These are phyloP conservation scores for Cercopithecus mona DNA, from an alignment of 2,113 vertebrate genomes.

Conservation along the genomic window DNA sequence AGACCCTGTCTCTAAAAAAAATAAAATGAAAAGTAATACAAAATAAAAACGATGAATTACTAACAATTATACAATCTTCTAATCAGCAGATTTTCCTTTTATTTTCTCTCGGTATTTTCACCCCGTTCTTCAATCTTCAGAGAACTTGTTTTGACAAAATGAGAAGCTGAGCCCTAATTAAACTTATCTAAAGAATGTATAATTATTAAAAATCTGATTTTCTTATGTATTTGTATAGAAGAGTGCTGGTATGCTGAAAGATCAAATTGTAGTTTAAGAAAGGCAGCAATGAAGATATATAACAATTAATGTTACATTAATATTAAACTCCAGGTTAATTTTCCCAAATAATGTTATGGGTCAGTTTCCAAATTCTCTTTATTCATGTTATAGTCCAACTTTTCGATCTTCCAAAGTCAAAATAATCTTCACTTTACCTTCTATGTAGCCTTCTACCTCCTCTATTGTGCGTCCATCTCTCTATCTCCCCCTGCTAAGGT, in stretches of 20 bases:
- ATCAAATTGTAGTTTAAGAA: slow-evolving; percentile 22
- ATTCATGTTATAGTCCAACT: slow-evolving; percentile 23
- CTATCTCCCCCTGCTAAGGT: not conserved
- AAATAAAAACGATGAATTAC: slow-evolving; percentile 1
- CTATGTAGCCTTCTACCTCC: not conserved
- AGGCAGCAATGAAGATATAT: slow-evolving; percentile 5
- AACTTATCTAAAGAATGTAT: not conserved
- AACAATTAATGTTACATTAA: not conserved
- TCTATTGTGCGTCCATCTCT: not conserved
- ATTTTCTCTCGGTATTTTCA: slow-evolving; percentile 23
- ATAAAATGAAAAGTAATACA: no score
- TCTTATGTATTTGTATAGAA: slow-evolving; percentile 8
- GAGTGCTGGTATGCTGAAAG: not conserved
- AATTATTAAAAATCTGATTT: slow-evolving; percentile 28
- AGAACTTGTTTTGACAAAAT: slow-evolving; percentile 21
- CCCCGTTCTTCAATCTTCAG: slow-evolving; percentile 16
- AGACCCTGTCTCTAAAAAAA: no score
- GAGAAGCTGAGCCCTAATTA: slow-evolving; percentile 29
- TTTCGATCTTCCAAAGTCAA: not conserved
- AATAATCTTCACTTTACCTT: slow-evolving; percentile 30
- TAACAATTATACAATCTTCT: slow-evolving; percentile 9
- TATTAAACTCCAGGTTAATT: slow-evolving; percentile 23
- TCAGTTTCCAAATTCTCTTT: slow-evolving; percentile 21
- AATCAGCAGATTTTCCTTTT: not conserved
- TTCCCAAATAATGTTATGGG: slow-evolving; percentile 43